These are phyloP conservation scores for Hoplostethus mediterraneus DNA, from an alignment of 2,797 vertebrate species.

Conservation along the genomic window DNA sequence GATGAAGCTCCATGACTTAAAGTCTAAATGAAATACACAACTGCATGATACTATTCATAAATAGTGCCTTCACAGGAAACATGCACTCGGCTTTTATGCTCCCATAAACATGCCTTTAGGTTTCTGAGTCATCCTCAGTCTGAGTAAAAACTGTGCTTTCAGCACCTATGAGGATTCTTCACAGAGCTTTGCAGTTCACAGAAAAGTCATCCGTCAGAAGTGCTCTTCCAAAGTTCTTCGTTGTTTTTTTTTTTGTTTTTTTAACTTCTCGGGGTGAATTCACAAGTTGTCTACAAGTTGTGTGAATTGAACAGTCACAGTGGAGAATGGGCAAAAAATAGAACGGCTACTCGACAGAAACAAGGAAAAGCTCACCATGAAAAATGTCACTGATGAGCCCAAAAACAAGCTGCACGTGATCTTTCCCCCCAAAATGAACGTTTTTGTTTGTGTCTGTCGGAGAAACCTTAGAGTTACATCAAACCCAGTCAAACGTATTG, in stretches of 20 bases:
- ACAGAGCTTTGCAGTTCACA: constrained; percentile 47
- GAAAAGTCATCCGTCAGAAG: constrained; percentile 54
- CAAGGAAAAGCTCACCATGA: constrained; percentile 49
- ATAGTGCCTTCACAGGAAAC: constrained; percentile 48
- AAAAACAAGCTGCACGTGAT: constrained; percentile 24
- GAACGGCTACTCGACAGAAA: constrained; percentile 25
- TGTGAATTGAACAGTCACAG: constrained; percentile 41
- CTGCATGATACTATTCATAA: constrained; percentile 43
- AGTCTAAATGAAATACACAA: constrained; percentile 51
- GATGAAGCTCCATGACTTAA: constrained; percentile 43
- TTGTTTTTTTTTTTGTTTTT: no score
- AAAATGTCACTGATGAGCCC: constrained; percentile 51
- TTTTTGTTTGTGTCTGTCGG: constrained; percentile 40
- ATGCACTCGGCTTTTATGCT: constrained; percentile 27
- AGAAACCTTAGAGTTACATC: constrained; percentile 18
- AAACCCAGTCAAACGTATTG: constrained; percentile 23
- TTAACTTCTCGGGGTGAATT: constrained; percentile 39
- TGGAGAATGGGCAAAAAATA: constrained; percentile 48
- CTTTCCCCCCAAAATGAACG: constrained; percentile 4
- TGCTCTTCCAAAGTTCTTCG: constrained; percentile 44
- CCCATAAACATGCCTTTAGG: constrained; percentile 47
- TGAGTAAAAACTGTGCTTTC: constrained; percentile 52
- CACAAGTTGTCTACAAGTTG: constrained; percentile 46
- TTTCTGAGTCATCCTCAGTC: constrained; percentile 54
- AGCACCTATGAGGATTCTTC: constrained; percentile 43